Conservation (phyloP, 2,797 vertebrate genomes). For the Crenuchus spilurus region DNA sequence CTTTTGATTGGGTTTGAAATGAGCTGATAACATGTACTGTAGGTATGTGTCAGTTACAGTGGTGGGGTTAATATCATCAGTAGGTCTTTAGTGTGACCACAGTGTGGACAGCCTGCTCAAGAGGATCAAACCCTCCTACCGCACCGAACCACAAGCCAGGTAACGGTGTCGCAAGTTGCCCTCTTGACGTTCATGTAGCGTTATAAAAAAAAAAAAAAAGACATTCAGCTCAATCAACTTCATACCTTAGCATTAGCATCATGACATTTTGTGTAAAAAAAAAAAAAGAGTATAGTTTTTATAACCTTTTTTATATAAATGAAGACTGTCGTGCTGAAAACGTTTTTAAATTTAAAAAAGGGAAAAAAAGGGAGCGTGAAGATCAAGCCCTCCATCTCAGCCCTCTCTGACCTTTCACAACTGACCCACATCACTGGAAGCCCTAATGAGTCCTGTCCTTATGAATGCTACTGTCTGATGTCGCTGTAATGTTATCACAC, state of each 20-base stretch:
- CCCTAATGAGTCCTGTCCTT: slow-evolving; percentile 77
- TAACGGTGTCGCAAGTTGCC: slow-evolving; percentile 72
- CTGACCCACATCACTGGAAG: slow-evolving; percentile 71
- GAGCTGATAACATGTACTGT: slow-evolving; percentile 80
- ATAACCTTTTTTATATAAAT: slow-evolving; percentile 95
- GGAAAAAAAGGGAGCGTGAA: slow-evolving; percentile 61
- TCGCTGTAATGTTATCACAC: slow-evolving; percentile 75
- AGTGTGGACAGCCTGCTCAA: slow-evolving; percentile 79
- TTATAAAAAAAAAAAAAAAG: slow-evolving; percentile 79
- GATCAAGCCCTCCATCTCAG: slow-evolving; percentile 69
- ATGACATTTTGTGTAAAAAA: slow-evolving; percentile 86
- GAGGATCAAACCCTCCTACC: slow-evolving; percentile 79
- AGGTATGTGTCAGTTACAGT: slow-evolving; percentile 81
- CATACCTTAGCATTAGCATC: slow-evolving; percentile 85
- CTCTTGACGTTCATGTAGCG: slow-evolving; percentile 84
- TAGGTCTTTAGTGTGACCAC: slow-evolving; percentile 80
- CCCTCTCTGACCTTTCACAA: slow-evolving; percentile 61
- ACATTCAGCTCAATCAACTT: slow-evolving; percentile 68
- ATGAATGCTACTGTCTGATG: slow-evolving; percentile 63
- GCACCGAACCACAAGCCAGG: slow-evolving; percentile 74
- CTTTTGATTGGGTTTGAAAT: slow-evolving; percentile 79
- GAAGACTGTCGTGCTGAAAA: slow-evolving; percentile 85
- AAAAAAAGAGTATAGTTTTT: slow-evolving; percentile 82
- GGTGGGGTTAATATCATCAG: slow-evolving; percentile 78
- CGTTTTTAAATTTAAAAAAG: slow-evolving; percentile 69